phyloP scores from a whole-genome alignment of 2,113 vertebrate species.

The Pelecanus crispus region DNA sequence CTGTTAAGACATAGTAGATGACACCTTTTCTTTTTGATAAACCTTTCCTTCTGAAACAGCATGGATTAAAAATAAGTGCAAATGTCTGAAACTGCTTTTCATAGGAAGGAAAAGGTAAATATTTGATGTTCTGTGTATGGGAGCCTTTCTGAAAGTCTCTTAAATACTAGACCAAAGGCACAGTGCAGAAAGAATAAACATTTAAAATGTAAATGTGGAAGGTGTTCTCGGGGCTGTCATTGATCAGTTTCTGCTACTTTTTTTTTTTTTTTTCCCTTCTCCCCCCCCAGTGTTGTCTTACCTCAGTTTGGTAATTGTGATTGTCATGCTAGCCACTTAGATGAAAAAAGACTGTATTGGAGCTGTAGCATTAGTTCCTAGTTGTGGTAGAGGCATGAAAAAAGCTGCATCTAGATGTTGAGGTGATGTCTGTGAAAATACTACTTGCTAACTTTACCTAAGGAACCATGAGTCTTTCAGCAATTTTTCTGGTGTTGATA shows the following conservation, averaged over 20 bases:
- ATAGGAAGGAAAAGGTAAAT: neutral
- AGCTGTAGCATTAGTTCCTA: neutral
- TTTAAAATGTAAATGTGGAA: neutral
- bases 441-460: neutral
- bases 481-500: neutral
- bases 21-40: neutral
- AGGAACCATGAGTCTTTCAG: neutral
- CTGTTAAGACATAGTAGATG: neutral
- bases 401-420: neutral
- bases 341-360: neutral
- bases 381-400: neutral
- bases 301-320: neutral
- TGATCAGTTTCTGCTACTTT: neutral
- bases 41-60: neutral
- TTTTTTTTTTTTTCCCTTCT: neutral
- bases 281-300: neutral
- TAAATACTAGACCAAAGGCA: neutral
- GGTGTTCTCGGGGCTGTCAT: neutral
- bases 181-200: neutral
- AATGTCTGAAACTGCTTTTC: neutral
- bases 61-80: neutral
- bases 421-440: neutral
- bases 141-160: neutral
- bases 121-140: neutral
- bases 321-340: neutral